phyloP scores from a whole-genome alignment of 1,140 invertebrate species.

The Meloidogyne hapla region DNA sequence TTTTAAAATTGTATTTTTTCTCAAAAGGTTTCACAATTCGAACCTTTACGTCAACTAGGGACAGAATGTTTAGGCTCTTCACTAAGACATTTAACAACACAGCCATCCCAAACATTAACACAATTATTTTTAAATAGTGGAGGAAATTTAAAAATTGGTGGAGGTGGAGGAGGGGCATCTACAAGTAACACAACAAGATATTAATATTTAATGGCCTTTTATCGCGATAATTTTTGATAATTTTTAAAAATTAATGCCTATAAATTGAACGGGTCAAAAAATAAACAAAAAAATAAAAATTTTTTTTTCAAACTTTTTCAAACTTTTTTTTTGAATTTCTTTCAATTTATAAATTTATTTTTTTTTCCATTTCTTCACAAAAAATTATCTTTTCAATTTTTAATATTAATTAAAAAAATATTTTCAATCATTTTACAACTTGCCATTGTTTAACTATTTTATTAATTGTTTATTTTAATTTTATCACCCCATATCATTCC shows the following conservation, averaged over 20 bases:
- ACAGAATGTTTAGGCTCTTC: slow-evolving; percentile 11
- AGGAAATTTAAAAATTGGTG: slow-evolving; percentile 15
- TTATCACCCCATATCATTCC: no score
- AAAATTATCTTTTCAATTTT: background rate
- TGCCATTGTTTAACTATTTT: background rate
- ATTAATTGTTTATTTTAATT: background rate
- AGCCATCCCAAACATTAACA: slow-evolving; percentile 6
- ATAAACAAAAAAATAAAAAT: background rate
- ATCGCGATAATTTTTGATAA: background rate
- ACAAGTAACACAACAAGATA: background rate
- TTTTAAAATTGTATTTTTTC: no score
- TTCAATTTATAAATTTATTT: no score
- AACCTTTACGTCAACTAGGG: slow-evolving; percentile 11
- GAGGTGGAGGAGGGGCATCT: slow-evolving; percentile 1
- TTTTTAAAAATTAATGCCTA: background rate
- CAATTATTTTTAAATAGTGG: slow-evolving; percentile 24
- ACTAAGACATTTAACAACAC: background rate
- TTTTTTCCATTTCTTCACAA: no score
- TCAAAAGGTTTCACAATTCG: slow-evolving; percentile 19
- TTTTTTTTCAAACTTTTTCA: no score
- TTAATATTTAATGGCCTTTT: no score
- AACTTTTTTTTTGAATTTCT: no score
- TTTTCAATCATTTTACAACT: background rate
- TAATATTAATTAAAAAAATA: background rate
- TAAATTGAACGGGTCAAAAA: background rate